phyloP scores from a whole-genome alignment of 2,888 invertebrate species.

The Poecilus cupreus region DNA sequence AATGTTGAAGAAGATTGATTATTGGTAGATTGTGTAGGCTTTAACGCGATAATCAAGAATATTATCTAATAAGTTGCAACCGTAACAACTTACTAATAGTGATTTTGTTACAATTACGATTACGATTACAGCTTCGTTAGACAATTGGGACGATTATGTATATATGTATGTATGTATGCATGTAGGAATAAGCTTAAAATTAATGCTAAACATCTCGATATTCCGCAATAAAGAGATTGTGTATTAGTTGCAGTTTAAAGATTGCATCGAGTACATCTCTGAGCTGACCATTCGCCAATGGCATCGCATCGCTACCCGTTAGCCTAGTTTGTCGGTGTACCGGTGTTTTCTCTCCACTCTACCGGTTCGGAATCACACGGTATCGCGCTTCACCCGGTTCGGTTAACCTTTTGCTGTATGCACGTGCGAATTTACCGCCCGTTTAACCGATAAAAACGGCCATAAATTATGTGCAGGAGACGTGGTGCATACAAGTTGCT shows the following conservation, averaged over 20 bases:
- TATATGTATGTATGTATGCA: no score
- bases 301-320: neutral
- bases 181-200: no score
- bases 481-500: slow-evolving; percentile 55
- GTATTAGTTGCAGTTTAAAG: neutral
- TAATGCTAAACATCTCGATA: no score
- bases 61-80: no score
- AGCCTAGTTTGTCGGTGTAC: neutral
- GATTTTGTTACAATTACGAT: no score
- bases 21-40: no score
- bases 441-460: slow-evolving; percentile 54
- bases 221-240: no score
- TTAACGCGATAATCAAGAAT: no score
- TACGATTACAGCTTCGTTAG: no score
- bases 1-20: no score
- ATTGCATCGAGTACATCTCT: neutral
- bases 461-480: slow-evolving; percentile 47
- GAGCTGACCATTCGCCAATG: neutral
- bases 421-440: slow-evolving; percentile 57
- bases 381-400: slow-evolving; percentile 40
- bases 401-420: slow-evolving; percentile 55
- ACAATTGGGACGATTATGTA: no score
- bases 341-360: slow-evolving; percentile 11
- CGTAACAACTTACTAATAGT: no score
- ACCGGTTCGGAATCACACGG: slow-evolving; percentile 30